A percentile compares a stretch with the other conserved stretches of the same genome.
Evolutionary conservation across 2,888 invertebrate genomes (phyloP).

Genomic region (Morpho deidamia): DNA sequence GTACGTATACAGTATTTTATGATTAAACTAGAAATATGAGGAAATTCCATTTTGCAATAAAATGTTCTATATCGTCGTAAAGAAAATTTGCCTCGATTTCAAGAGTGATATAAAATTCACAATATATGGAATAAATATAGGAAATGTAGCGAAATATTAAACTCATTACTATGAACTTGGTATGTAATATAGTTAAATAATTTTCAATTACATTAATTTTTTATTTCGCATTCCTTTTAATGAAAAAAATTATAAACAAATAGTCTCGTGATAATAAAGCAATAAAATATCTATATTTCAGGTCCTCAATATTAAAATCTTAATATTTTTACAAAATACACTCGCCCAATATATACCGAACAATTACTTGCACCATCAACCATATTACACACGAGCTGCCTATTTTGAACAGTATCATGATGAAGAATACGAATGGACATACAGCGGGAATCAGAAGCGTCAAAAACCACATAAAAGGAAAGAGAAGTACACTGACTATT

Average conservation of each 20-base stretch:
- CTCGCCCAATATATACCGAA: not conserved
- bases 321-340: slow-evolving; percentile 13
- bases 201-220: not conserved
- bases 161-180: slow-evolving; percentile 7
- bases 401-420: slow-evolving; percentile 9
- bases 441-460: not conserved
- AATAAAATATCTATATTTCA: not conserved
- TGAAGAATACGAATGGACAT: slow-evolving; percentile 2
- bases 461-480: not conserved
- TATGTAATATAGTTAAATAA: slow-evolving; percentile 1
- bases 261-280: not conserved
- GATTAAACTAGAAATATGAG: not conserved
- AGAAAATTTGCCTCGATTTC: too few species aligned
- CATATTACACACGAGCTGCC: slow-evolving; percentile 2
- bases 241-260: too few species aligned
- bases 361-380: not conserved
- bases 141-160: not conserved
- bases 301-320: slow-evolving; percentile 11
- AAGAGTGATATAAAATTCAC: too few species aligned
- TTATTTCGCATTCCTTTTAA: too few species aligned
- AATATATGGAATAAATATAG: not conserved
- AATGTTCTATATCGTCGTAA: not conserved
- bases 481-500: not conserved
- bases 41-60: not conserved
- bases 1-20: not conserved